Percentiles rank a stretch among this genome's conserved stretches.
Conservation (phyloP, 2,888 invertebrate genomes). For the Formica aserva region DNA sequence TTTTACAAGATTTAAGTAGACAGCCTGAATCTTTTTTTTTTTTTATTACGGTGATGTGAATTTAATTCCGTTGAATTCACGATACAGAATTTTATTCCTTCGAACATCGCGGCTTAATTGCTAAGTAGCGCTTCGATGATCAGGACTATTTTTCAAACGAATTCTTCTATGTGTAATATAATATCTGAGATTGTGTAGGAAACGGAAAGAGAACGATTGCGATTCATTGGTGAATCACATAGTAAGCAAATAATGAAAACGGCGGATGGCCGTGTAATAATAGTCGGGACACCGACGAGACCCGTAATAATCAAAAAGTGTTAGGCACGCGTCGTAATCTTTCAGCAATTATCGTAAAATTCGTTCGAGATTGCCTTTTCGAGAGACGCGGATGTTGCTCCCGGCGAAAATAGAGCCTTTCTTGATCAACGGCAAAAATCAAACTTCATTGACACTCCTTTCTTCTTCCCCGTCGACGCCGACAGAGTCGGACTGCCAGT, state of each 20-base stretch:
- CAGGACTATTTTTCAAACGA: not conserved
- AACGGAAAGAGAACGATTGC: not conserved
- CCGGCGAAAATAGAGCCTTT: conserved; percentile 14
- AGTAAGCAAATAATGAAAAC: not conserved
- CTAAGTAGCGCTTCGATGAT: not conserved
- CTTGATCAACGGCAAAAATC: conserved; percentile 19
- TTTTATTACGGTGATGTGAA: not conserved
- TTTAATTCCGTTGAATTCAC: not conserved
- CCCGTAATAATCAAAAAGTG: not conserved
- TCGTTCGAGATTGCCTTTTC: not conserved
- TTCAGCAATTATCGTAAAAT: conserved; percentile 10
- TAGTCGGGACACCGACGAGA: not conserved
- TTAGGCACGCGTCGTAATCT: not conserved
- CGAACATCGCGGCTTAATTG: not conserved
- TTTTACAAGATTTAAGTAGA: no score
- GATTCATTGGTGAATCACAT: not conserved
- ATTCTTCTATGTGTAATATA: not conserved
- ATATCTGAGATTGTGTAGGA: not conserved
- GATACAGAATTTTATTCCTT: not conserved
- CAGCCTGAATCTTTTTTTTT: not conserved
- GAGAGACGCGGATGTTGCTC: conserved; percentile 3
- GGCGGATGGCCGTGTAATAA: not conserved
- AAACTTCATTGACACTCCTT: conserved; percentile 46
- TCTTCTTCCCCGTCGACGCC: conserved; percentile 46
- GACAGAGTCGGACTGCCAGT: conserved; percentile 50